Conservation (phyloP, 2,888 invertebrate genomes). For the Lithophane leautieri region DNA sequence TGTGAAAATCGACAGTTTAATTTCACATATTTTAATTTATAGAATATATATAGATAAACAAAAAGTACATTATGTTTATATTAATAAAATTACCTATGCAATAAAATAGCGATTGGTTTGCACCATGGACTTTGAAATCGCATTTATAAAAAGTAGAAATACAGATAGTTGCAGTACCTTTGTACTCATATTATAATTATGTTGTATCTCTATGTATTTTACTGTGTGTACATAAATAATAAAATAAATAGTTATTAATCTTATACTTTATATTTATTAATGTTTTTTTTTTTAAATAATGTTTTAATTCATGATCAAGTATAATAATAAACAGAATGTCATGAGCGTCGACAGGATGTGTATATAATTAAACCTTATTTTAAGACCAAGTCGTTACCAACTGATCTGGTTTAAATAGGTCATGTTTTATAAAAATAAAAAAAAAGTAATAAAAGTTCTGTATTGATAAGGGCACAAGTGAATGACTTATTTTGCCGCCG, state of each 20-base stretch:
- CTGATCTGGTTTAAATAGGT: constrained; percentile 35
- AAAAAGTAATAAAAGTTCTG: constrained; percentile 27
- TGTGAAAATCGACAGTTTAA: background rate
- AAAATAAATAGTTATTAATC: no score
- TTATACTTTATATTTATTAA: no score
- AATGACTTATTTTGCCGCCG: constrained; percentile 14
- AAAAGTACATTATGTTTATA: no score
- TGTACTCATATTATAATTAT: no score
- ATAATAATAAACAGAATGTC: constrained; percentile 39
- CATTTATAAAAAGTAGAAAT: background rate
- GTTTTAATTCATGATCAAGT: background rate
- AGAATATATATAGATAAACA: no score
- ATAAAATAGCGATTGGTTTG: no score
- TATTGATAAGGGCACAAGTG: constrained; percentile 25
- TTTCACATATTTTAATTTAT: no score
- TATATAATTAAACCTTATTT: constrained; percentile 30
- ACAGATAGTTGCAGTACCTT: no score
- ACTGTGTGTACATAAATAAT: no score
- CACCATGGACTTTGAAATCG: background rate
- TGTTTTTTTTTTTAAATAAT: no score
- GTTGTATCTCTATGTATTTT: no score
- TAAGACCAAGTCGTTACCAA: constrained; percentile 24
- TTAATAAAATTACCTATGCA: no score
- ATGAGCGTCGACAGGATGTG: constrained; percentile 26
- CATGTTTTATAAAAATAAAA: constrained; percentile 35